These are phyloP conservation scores for Ceratosolen fusciceps DNA, from an alignment of 1,140 invertebrate genomes.

Conservation along the genomic window DNA sequence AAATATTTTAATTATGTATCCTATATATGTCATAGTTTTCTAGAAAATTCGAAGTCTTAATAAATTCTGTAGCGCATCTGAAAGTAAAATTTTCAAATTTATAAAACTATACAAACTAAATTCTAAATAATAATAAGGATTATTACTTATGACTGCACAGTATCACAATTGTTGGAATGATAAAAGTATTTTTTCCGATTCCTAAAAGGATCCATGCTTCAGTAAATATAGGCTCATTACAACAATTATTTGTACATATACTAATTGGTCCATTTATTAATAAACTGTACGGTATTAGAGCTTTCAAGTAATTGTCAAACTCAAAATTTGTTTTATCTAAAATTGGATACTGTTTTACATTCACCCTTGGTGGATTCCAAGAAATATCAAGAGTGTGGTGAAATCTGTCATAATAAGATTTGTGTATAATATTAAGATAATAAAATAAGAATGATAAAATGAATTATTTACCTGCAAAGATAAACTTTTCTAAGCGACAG, in stretches of 20 bases:
- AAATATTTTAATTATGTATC: slow-evolving; percentile 28
- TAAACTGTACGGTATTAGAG: slow-evolving; percentile 54
- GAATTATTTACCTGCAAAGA: slow-evolving; percentile 54
- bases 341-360: slow-evolving; percentile 47
- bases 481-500: slow-evolving; percentile 63
- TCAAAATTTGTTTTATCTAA: slow-evolving; percentile 16
- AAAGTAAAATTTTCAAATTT: slow-evolving; percentile 44
- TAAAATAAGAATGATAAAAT: slow-evolving; percentile 9
- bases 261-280: slow-evolving; percentile 61
- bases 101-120: slow-evolving; percentile 14
- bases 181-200: slow-evolving; percentile 43
- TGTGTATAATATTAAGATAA: neutral
- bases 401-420: slow-evolving; percentile 50
- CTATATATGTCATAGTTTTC: slow-evolving; percentile 43
- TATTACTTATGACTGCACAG: slow-evolving; percentile 61
- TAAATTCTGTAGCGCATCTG: slow-evolving; percentile 57
- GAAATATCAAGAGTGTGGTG: slow-evolving; percentile 54
- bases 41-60: slow-evolving; percentile 44
- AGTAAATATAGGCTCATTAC: slow-evolving; percentile 64
- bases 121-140: slow-evolving; percentile 33
- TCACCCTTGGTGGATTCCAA: slow-evolving; percentile 50
- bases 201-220: slow-evolving; percentile 62
- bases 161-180: slow-evolving; percentile 56
- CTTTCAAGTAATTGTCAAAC: slow-evolving; percentile 22
- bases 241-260: slow-evolving; percentile 58